Percentiles rank a stretch among this genome's conserved stretches.
phyloP scores from a whole-genome alignment of 2,797 vertebrate species.

The Lindbergichthys nudifrons region DNA sequence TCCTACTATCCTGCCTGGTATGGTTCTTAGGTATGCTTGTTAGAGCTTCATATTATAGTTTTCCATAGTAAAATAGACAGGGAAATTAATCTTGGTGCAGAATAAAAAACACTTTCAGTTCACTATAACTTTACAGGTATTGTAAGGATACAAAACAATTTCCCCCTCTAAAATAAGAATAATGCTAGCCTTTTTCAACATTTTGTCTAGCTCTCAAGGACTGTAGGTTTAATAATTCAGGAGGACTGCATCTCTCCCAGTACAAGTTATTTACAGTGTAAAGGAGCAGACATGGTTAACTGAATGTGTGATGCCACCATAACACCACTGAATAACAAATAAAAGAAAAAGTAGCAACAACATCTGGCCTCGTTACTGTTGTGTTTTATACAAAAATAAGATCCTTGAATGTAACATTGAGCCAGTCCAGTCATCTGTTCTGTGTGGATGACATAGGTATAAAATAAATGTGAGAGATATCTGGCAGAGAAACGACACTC shows the following conservation, averaged over 20 bases:
- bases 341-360: not conserved
- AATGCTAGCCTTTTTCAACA: slow-evolving; percentile 58
- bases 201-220: slow-evolving; percentile 70
- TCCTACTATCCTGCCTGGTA: not conserved
- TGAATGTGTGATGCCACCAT: slow-evolving; percentile 36
- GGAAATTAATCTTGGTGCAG: slow-evolving; percentile 22
- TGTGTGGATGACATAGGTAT: not conserved
- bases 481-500: slow-evolving; percentile 13
- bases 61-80: slow-evolving; percentile 21
- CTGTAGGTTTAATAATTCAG: slow-evolving; percentile 74
- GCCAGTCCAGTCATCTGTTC: slow-evolving; percentile 52
- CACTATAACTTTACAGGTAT: slow-evolving; percentile 32
- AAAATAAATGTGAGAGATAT: not conserved
- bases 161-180: slow-evolving; percentile 51
- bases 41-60: slow-evolving; percentile 13
- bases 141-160: slow-evolving; percentile 37
- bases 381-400: slow-evolving; percentile 12
- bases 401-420: slow-evolving; percentile 59
- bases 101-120: slow-evolving; percentile 20
- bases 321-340: slow-evolving; percentile 28
- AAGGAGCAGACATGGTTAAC: slow-evolving; percentile 32
- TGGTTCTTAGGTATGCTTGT: slow-evolving; percentile 22
- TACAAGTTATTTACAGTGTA: slow-evolving; percentile 63
- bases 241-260: slow-evolving; percentile 42
- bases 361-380: slow-evolving; percentile 16